These are phyloP conservation scores for Morelia viridis DNA, from an alignment of 2,797 vertebrate species.

Conservation along the genomic window DNA sequence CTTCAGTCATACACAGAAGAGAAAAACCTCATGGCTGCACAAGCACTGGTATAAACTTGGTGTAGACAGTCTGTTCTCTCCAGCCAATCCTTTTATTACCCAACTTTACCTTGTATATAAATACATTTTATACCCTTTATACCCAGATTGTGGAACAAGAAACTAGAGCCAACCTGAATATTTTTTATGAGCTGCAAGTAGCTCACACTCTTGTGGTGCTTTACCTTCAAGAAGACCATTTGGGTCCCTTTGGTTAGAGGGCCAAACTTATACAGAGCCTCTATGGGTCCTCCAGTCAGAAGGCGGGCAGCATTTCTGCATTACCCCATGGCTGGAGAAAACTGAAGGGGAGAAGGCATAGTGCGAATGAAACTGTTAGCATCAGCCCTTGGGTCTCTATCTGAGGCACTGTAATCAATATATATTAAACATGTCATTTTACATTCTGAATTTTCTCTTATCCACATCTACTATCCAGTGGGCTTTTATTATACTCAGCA, in stretches of 20 bases:
- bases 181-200: slow-evolving; percentile 7
- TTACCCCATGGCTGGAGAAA: neutral
- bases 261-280: neutral
- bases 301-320: neutral
- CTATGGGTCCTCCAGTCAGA: neutral
- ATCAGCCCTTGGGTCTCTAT: accelerated
- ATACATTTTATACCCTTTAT: neutral
- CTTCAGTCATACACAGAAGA: neutral
- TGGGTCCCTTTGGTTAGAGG: neutral
- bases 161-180: slow-evolving; percentile 30
- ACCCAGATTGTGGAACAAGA: slow-evolving; percentile 2
- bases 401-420: neutral
- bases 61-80: neutral
- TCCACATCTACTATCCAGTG: neutral
- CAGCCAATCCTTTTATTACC: neutral
- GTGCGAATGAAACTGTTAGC: neutral
- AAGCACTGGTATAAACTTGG: neutral
- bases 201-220: neutral
- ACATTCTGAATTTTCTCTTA: neutral
- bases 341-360: neutral
- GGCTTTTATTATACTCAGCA: slow-evolving; percentile 7
- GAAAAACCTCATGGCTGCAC: neutral
- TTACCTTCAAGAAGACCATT: neutral
- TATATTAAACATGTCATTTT: neutral
- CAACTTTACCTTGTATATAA: slow-evolving; percentile 1